Conservation (phyloP, 1,140 invertebrate genomes). For the Pemphigus obesinymphae region DNA sequence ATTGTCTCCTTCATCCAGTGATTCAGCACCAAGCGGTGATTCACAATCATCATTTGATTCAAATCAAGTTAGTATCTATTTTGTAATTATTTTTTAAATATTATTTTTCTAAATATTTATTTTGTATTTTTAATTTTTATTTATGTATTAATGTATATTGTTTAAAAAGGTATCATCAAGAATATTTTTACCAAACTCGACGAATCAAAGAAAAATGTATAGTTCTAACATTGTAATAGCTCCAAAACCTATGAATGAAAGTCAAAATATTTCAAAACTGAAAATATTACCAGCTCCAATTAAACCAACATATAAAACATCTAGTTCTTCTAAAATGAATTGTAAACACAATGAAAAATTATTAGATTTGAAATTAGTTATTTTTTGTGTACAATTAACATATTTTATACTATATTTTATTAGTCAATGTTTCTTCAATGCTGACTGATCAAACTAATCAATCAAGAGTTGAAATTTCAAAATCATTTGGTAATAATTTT, state of each 20-base stretch:
- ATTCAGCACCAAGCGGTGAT: conserved; percentile 7
- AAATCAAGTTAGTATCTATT: conserved; percentile 12
- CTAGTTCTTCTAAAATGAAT: background rate
- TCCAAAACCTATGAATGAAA: background rate
- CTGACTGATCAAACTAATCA: conserved; percentile 15
- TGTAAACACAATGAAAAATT: too few species aligned
- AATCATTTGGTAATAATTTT: conserved; percentile 13
- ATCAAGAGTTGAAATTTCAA: background rate
- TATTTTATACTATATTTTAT: background rate
- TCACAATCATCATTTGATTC: conserved; percentile 27
- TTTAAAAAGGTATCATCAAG: background rate
- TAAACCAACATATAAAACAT: background rate
- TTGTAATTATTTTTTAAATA: too few species aligned
- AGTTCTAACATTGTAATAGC: background rate
- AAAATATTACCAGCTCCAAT: background rate
- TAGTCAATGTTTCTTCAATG: conserved; percentile 38
- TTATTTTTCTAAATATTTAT: background rate
- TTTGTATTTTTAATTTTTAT: background rate
- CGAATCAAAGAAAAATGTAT: background rate
- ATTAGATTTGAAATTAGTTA: background rate
- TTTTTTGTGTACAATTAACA: background rate
- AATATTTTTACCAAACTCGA: background rate
- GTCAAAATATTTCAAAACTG: background rate
- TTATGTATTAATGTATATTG: background rate
- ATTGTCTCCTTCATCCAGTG: conserved; percentile 30